These are phyloP conservation scores for Syngnathus floridae DNA, from an alignment of 2,113 vertebrate genomes.

Conservation along the genomic window DNA sequence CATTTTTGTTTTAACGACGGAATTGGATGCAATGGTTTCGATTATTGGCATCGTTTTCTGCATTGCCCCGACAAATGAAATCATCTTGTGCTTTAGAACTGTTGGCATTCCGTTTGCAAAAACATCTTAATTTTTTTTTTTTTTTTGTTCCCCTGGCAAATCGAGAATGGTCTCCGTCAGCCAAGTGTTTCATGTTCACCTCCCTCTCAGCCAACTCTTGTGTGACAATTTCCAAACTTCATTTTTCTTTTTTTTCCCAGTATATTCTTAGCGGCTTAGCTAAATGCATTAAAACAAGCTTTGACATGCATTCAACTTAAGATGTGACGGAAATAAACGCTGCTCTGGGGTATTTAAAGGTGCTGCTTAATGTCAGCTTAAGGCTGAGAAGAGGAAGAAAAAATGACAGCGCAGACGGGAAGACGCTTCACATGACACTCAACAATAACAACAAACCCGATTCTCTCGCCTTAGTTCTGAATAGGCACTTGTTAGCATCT, in stretches of 20 bases:
- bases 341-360: constrained; percentile 10
- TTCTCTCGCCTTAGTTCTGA: not conserved
- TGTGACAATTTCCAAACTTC: not conserved
- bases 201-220: not conserved
- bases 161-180: not conserved
- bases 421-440: not conserved
- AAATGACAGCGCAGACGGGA: not conserved
- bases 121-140: not conserved
- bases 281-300: constrained; percentile 11
- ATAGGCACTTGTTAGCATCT: not conserved
- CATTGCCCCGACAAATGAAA: not conserved
- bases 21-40: not conserved
- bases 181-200: constrained; percentile 7
- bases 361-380: constrained; percentile 12
- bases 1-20: not conserved
- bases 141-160: not conserved
- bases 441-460: not conserved
- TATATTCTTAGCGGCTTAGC: constrained; percentile 4
- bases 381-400: not conserved
- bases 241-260: constrained; percentile 1
- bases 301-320: not conserved
- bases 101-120: not conserved
- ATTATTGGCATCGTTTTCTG: not conserved
- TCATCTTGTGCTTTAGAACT: not conserved
- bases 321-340: constrained; percentile 5